Conservation (phyloP, 2,797 vertebrate genomes). For the Acanthopagrus latus region DNA sequence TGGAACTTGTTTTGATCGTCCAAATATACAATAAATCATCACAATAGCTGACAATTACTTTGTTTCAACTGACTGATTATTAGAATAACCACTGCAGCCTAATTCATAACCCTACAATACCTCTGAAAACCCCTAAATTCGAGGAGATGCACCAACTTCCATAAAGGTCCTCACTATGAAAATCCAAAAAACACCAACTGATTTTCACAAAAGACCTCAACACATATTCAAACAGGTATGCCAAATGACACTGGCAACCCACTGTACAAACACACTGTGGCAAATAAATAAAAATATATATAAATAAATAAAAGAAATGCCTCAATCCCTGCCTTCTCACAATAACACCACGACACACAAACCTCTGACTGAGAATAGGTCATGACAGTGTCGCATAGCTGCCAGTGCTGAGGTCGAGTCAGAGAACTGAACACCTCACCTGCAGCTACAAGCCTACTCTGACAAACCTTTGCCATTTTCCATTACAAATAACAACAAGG, state of each 20-base stretch:
- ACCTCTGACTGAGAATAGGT: conserved; percentile 32
- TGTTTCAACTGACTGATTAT: too few species aligned
- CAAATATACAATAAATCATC: too few species aligned
- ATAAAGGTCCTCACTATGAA: background rate
- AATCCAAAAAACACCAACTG: background rate
- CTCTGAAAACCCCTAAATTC: background rate
- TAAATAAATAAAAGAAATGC: conserved; percentile 1
- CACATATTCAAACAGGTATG: conserved; percentile 7
- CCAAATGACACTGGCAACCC: conserved; percentile 5
- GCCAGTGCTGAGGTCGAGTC: conserved; percentile 4
- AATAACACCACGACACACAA: conserved; percentile 16
- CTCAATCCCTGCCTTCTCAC: conserved; percentile 7
- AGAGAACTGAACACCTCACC: conserved; percentile 5
- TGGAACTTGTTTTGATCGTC: too few species aligned
- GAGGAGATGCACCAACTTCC: background rate
- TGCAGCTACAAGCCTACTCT: background rate
- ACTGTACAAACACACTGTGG: background rate
- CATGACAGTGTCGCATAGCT: conserved; percentile 28
- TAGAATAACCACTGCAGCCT: too few species aligned
- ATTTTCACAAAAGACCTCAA: background rate
- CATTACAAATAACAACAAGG: conserved; percentile 9
- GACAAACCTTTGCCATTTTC: background rate
- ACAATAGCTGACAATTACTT: too few species aligned
- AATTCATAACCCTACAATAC: background rate
- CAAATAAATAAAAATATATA: too few species aligned